phyloP scores from a whole-genome alignment of 2,113 vertebrate genomes.

The Serilophus lunatus region DNA sequence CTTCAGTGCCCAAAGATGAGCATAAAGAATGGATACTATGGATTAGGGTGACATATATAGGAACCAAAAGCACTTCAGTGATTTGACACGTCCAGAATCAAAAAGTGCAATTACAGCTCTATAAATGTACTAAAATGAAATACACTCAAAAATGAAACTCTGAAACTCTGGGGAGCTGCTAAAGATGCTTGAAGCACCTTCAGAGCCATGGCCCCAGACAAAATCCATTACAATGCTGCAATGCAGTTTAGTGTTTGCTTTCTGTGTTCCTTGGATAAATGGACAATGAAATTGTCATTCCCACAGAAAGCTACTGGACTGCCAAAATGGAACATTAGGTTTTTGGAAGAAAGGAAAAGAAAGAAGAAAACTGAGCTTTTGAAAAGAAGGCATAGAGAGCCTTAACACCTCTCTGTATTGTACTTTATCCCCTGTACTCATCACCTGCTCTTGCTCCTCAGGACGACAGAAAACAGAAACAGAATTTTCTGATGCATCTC shows the following conservation, averaged over 20 bases:
- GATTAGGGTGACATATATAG: not conserved
- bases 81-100: not conserved
- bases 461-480: not conserved
- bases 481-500: not conserved
- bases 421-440: not conserved
- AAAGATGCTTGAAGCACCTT: not conserved
- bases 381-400: not conserved
- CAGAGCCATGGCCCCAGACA: not conserved
- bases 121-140: not conserved
- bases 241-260: not conserved
- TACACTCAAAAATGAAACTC: not conserved
- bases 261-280: not conserved
- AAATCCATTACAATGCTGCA: not conserved
- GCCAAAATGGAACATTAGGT: not conserved
- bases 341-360: not conserved
- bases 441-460: not conserved
- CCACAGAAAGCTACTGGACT: not conserved
- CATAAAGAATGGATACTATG: not conserved
- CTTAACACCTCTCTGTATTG: not conserved
- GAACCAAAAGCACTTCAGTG: not conserved
- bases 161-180: not conserved
- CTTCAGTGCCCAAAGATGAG: not conserved
- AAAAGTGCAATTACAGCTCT: not conserved
- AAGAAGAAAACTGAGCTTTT: not conserved
- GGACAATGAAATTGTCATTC: not conserved